These are phyloP conservation scores for Lemur catta DNA, from an alignment of 2,797 vertebrate genomes.

Conservation along the genomic window DNA sequence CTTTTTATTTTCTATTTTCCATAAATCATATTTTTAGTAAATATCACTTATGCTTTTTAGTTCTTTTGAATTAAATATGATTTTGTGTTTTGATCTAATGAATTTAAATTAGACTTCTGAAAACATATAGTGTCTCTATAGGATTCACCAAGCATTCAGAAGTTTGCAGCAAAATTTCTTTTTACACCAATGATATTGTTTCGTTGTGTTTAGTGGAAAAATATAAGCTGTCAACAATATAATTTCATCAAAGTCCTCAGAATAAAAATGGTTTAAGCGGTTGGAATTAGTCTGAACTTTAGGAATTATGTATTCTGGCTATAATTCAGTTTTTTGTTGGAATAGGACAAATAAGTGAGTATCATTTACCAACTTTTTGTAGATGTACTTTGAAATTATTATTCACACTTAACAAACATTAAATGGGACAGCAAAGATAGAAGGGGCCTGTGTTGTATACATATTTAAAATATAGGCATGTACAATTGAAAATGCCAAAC, in stretches of 20 bases:
- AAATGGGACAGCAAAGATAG: not conserved
- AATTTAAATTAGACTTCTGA: constrained; percentile 44
- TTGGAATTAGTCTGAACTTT: constrained; percentile 49
- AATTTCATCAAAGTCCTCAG: constrained; percentile 25
- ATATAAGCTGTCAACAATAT: constrained; percentile 50
- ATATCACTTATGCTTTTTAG: constrained; percentile 40
- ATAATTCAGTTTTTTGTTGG: constrained; percentile 14
- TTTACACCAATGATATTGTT: not conserved
- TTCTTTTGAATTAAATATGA: constrained; percentile 53
- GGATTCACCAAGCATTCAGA: constrained; percentile 36
- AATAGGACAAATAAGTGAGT: not conserved
- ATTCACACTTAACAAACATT: constrained; percentile 39
- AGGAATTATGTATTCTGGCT: not conserved
- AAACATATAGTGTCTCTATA: constrained; percentile 17
- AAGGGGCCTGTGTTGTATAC: not conserved
- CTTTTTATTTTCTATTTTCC: constrained; percentile 66
- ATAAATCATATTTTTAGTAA: constrained; percentile 32
- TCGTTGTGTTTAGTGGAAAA: constrained; percentile 39
- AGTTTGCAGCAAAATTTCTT: constrained; percentile 55
- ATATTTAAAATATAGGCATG: constrained; percentile 22
- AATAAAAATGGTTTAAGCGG: constrained; percentile 52
- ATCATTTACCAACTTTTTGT: not conserved
- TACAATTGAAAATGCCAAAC: not conserved
- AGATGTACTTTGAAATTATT: constrained; percentile 35
- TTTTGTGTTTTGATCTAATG: constrained; percentile 58